These are phyloP conservation scores for Brachyptera putata DNA, from an alignment of 2,888 invertebrate species.

Conservation along the genomic window DNA sequence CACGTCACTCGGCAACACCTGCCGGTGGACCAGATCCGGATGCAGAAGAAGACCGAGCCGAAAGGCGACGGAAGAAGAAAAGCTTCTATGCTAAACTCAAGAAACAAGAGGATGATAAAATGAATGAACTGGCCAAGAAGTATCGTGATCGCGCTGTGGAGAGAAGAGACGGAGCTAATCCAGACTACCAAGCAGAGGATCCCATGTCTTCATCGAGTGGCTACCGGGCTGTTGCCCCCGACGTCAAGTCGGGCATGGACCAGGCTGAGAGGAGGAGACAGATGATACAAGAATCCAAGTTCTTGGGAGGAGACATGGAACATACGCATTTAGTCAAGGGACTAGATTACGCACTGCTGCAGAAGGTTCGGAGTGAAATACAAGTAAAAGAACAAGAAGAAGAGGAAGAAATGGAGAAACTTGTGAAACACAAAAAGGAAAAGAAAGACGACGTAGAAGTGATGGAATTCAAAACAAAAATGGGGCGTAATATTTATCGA, in stretches of 20 bases:
- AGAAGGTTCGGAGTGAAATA: constrained; percentile 93
- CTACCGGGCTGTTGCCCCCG: constrained; percentile 93
- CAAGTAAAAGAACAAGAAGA: constrained; percentile 72
- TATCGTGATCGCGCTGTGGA: constrained; percentile 90
- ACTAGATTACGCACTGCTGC: constrained; percentile 82
- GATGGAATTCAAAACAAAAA: constrained; percentile 74
- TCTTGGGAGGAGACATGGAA: constrained; percentile 99
- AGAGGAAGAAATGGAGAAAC: constrained; percentile 74
- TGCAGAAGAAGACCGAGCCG: constrained; percentile 65
- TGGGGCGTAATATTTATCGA: constrained; percentile 73
- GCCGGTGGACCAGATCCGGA: constrained; percentile 37
- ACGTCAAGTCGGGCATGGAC: constrained; percentile 88
- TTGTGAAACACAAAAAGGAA: constrained; percentile 55
- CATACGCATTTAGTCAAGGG: constrained; percentile 99
- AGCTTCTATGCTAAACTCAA: constrained; percentile 91
- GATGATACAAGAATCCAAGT: constrained; percentile 97
- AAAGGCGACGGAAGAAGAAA: constrained; percentile 86
- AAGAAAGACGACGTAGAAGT: constrained; percentile 63
- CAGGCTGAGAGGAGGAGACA: constrained; percentile 92
- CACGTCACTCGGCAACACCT: constrained; percentile 34
- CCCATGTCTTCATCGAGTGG: constrained; percentile 82
- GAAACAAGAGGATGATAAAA: constrained; percentile 90
- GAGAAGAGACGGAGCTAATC: constrained; percentile 76
- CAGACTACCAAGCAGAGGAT: constrained; percentile 77
- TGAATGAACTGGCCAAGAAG: constrained; percentile 90